Evolutionary conservation across 1,140 invertebrate species (phyloP).

Genomic region (Pararge aegeria): DNA sequence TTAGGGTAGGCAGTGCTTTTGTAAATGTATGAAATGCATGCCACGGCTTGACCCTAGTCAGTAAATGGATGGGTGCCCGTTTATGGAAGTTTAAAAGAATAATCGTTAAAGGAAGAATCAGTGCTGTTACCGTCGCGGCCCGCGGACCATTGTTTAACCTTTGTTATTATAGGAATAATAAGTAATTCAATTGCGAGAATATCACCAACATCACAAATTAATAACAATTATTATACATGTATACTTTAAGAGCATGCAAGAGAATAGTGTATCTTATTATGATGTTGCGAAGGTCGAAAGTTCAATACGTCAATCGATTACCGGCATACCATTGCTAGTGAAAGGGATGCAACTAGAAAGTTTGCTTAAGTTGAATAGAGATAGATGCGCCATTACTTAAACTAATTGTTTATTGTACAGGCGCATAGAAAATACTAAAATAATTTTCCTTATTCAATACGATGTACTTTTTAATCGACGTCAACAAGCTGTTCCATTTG

Average conservation of each 20-base stretch:
- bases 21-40: too few relatives aligned
- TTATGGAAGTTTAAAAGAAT: too few relatives aligned
- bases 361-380: constrained; percentile 8
- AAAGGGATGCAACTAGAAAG: constrained; percentile 13
- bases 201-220: neutral
- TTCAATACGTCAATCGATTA: neutral
- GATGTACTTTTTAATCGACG: too few relatives aligned
- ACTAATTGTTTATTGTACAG: constrained; percentile 22
- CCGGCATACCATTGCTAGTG: neutral
- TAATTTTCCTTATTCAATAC: neutral
- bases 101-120: too few relatives aligned
- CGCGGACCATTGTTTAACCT: too few relatives aligned
- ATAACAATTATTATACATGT: too few relatives aligned
- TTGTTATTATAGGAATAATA: too few relatives aligned
- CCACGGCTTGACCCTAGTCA: too few relatives aligned
- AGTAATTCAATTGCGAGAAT: neutral
- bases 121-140: too few relatives aligned
- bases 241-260: neutral
- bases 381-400: constrained; percentile 9
- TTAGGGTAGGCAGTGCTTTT: too few relatives aligned
- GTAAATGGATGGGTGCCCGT: too few relatives aligned
- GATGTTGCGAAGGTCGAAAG: neutral
- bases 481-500: too few relatives aligned
- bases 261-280: neutral
- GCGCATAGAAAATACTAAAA: neutral